Conservation (phyloP, 2,797 vertebrate genomes). For the Pachyuromys duprasi region DNA sequence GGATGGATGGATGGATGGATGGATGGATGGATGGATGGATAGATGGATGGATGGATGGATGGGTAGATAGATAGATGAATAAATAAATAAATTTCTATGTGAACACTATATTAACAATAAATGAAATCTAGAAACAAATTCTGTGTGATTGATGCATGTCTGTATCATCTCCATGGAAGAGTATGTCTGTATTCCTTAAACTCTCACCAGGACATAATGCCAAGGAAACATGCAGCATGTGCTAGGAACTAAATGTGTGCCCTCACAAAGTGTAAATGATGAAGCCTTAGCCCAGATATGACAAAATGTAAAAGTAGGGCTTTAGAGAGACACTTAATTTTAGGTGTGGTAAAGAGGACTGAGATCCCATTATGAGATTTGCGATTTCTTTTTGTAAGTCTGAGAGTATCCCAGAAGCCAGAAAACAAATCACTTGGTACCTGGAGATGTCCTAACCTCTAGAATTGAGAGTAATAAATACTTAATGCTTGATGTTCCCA, state of each 20-base stretch:
- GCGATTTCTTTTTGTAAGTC: background rate
- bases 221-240: background rate
- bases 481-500: background rate
- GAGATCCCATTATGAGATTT: background rate
- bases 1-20: no score
- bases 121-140: background rate
- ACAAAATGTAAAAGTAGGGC: background rate
- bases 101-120: no score
- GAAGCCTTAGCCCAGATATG: background rate
- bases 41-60: no score
- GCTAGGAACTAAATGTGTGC: background rate
- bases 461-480: background rate
- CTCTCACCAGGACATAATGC: background rate
- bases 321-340: background rate
- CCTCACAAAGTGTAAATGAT: background rate
- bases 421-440: background rate
- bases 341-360: background rate
- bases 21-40: no score
- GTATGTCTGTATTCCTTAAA: background rate
- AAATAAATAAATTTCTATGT: no score
- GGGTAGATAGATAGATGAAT: no score
- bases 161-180: background rate
- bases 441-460: background rate
- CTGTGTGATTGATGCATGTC: background rate
- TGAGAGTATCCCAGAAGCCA: background rate